A percentile compares a stretch with the other conserved stretches of the same genome.
These are phyloP conservation scores for Pollenia angustigena DNA, from an alignment of 2,888 invertebrate genomes.

Conservation along the genomic window DNA sequence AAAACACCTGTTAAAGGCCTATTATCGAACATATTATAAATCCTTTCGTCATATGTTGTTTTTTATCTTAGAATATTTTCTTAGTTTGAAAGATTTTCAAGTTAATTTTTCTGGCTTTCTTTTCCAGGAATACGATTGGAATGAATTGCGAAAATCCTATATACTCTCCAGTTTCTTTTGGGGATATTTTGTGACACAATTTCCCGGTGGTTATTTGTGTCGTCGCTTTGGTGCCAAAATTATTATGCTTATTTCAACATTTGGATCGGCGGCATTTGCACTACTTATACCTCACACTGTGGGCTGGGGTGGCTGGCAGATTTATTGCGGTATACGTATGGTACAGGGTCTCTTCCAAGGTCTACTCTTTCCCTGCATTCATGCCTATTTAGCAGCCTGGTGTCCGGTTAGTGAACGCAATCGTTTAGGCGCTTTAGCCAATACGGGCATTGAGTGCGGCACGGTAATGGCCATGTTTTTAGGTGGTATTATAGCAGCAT, in stretches of 20 bases:
- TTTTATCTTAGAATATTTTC: too few relatives aligned
- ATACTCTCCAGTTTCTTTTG: constrained; percentile 91
- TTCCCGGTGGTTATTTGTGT: constrained; percentile 89
- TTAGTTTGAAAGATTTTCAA: neutral
- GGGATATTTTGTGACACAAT: constrained; percentile 88
- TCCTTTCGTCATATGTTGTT: too few relatives aligned
- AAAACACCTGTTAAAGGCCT: neutral
- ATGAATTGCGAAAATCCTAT: constrained; percentile 85
- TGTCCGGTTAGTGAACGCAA: constrained; percentile 87
- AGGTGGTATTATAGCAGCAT: constrained; percentile 87
- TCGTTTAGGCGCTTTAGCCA: constrained; percentile 85
- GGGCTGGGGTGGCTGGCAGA: constrained; percentile 86
- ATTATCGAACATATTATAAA: too few relatives aligned
- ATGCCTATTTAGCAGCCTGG: constrained; percentile 89
- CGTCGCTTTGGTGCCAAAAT: constrained; percentile 89
- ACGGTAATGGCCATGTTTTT: constrained; percentile 87
- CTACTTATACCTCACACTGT: constrained; percentile 89
- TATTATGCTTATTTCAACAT: constrained; percentile 86
- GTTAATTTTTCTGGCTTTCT: constrained; percentile 8
- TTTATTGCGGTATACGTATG: constrained; percentile 86
- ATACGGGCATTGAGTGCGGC: constrained; percentile 88
- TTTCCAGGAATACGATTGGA: constrained; percentile 84
- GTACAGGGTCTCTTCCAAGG: constrained; percentile 89
- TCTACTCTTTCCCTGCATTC: constrained; percentile 87
- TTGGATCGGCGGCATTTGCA: constrained; percentile 87